Base-by-base conservation (phyloP, 1,140 invertebrate genomes). In the Microplitis mediator region DNA sequence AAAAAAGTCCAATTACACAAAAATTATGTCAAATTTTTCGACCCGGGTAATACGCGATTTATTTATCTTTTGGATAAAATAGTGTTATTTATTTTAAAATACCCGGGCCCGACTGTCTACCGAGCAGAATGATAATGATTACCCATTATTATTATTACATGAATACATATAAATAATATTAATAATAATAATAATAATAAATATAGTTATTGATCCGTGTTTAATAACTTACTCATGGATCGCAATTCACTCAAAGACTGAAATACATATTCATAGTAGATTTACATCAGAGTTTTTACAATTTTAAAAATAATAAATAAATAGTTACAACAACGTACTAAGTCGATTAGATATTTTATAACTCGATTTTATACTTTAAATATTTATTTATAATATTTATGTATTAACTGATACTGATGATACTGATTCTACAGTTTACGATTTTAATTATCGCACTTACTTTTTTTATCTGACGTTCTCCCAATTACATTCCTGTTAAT, bases 171-270 rank as follows among this genome's bases (percentile, higher is more conserved):
- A 16, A 34, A 50, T 13, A 34, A 64, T 16, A 13, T 14, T 4
- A 52, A 34, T 69, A 36, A 39, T 11, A 9, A 13, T n/a, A 14
- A 39, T 4, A 9, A 71, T 23, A 32, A 35, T 16, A 6, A 56
- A 56, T 56, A 66, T 35, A 51, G 4, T 32, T 11, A 23, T 11
- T 45, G 39, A 45, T 45, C 39, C 39, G 5, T 45, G 39, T 45
- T 6, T 5, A 45, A 45, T 9, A 6, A 45, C 39, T 45, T 45
- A 11, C 11, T 74, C 72, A 74, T 71, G 63, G 63, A 75, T 79
- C 71, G 72, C 77, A 72, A 79, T 78, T 79, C 66, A 80, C 76
- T 76, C 64, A 79, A 83, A 83, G 80, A 82, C 80, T 82, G 80
- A 83, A 79, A 77, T 36, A 78, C 74, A 75, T 77, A 76, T 76